phyloP scores from a whole-genome alignment of 2,113 vertebrate species.

The Callocephalon fimbriatum region DNA sequence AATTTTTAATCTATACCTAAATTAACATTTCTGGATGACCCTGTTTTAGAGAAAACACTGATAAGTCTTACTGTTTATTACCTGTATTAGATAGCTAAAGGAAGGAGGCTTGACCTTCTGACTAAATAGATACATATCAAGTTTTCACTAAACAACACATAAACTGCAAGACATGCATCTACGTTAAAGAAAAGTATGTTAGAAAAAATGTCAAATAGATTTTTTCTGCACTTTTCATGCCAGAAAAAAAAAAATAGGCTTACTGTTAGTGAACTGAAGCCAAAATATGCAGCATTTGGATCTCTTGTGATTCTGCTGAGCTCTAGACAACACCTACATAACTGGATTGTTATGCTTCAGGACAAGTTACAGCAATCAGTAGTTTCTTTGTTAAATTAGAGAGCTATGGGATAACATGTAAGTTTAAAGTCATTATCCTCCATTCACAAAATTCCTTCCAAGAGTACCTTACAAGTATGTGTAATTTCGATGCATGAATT shows the following conservation, averaged over 20 bases:
- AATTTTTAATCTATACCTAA: neutral
- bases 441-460: constrained; percentile 32
- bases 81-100: neutral
- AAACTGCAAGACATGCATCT: neutral
- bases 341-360: neutral
- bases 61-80: neutral
- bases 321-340: neutral
- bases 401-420: neutral
- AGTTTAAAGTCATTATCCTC: neutral
- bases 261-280: neutral
- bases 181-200: neutral
- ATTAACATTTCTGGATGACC: neutral
- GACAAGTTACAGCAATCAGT: constrained; percentile 8
- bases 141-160: neutral
- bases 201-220: neutral
- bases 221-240: neutral
- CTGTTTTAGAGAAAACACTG: neutral
- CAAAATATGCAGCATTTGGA: neutral
- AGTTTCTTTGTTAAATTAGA: constrained; percentile 9
- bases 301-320: constrained; percentile 17
- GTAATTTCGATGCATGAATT: neutral
- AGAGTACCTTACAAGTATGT: neutral
- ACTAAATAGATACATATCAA: neutral
- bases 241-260: neutral
- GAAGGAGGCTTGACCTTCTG: neutral